These are phyloP conservation scores for Hemichromis elongatus DNA, from an alignment of 2,113 vertebrate genomes.

Conservation along the genomic window DNA sequence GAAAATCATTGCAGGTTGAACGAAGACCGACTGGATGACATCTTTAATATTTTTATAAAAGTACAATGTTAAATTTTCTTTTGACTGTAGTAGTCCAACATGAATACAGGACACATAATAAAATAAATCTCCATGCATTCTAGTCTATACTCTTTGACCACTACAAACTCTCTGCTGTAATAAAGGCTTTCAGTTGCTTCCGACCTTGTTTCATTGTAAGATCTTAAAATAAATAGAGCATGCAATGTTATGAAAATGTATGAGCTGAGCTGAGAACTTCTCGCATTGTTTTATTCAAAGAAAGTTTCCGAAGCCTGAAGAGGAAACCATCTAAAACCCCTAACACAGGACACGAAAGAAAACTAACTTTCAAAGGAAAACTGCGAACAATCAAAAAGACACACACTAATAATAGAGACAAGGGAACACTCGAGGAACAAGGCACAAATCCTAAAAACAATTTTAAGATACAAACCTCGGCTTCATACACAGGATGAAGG, in stretches of 20 bases:
- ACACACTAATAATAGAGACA: not conserved
- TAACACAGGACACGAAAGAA: not conserved
- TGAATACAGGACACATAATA: not conserved
- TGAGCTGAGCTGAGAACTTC: not conserved
- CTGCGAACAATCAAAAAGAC: not conserved
- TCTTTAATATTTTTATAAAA: accelerated
- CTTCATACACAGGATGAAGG: not conserved
- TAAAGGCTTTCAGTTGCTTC: not conserved
- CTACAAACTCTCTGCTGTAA: not conserved
- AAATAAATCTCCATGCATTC: not conserved
- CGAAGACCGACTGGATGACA: not conserved
- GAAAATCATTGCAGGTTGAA: not conserved
- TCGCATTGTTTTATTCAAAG: not conserved
- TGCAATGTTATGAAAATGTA: not conserved
- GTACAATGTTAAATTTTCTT: not conserved
- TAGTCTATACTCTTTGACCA: not conserved
- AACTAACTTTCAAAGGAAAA: not conserved
- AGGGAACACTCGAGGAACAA: not conserved
- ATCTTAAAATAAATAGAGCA: not conserved
- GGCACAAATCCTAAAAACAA: not conserved
- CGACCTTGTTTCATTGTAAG: not conserved
- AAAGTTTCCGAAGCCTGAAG: not conserved
- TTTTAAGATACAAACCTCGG: not conserved
- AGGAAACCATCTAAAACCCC: not conserved
- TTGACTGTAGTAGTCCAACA: not conserved